Evolutionary conservation across 2,797 vertebrate genomes (phyloP), one percentile per base, ranked within the genome.

Genomic region (Sebastes alutus): DNA sequence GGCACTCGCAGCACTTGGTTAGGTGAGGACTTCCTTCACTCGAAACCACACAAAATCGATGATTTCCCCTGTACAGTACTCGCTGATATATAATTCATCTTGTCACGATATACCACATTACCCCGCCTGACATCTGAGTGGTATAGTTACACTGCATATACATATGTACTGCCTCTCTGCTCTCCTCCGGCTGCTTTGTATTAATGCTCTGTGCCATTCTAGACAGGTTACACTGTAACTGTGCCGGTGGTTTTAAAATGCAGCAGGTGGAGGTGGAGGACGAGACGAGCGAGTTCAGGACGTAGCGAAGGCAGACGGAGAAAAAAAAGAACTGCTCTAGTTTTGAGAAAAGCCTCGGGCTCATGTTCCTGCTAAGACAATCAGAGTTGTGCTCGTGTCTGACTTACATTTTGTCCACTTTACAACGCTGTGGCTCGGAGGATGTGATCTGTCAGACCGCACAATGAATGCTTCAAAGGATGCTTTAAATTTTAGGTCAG

Each of bases 331-430:
- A 7, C 11, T 89, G 87, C 72, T 92, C 88, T 22, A 87, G 46
- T 88, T 92, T 65, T 59, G 58, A 77, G 69, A 79, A 67, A 62
- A 62, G 86, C 90, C 88, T 78, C 29, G 1, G 89, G 92, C 82
- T 86, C 69, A 46, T 89, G 82, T 90, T 88, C 85, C 58, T 49
- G 65, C 75, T 80, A 79, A 89, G 79, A 88, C 87, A 84, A 82
- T 91, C 80, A 88, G 49, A 55, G 72, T 67, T 79, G 68, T 22
- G 72, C 75, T 79, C 8, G 2, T 77, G 79, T 78, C 78, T 73
- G 77, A 73, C 79, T 86, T 67, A 76, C 64, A 68, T 76, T 84
- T 65, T 63, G 75, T 88, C 85, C 83, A 61, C 68, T 85, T 55
- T 6, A 72, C 60, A 56, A 38, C 52, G 2, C 52, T 18, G 42